These are phyloP conservation scores for Amblyjoppa proteus DNA, from an alignment of 2,888 invertebrate species.

Conservation along the genomic window DNA sequence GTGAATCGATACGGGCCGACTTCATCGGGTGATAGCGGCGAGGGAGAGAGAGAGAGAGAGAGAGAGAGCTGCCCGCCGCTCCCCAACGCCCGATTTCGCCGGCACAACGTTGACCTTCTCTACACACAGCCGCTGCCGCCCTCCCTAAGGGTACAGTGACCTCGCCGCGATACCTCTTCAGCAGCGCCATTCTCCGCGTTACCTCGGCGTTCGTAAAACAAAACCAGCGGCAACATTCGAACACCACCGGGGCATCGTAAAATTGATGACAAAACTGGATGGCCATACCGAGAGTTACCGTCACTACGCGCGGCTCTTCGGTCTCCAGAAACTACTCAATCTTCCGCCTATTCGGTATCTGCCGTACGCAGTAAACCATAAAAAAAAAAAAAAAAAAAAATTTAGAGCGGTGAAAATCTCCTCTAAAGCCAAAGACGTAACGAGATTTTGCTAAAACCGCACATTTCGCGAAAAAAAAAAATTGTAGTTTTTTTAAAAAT, in stretches of 20 bases:
- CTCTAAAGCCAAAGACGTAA: too few relatives aligned
- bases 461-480: too few relatives aligned
- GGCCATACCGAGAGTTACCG: not conserved
- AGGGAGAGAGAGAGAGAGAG: too few relatives aligned
- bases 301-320: not conserved
- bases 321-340: not conserved
- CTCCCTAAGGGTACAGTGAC: constrained; percentile 61
- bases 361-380: not conserved
- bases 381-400: not conserved
- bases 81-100: constrained; percentile 41
- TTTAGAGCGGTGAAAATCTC: too few relatives aligned
- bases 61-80: not conserved
- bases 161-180: constrained; percentile 28
- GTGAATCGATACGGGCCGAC: constrained; percentile 59
- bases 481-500: too few relatives aligned
- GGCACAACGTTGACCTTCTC: constrained; percentile 64
- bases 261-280: constrained; percentile 62
- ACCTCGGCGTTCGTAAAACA: constrained; percentile 10
- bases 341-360: not conserved
- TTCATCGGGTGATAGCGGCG: constrained; percentile 34
- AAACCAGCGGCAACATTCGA: constrained; percentile 7
- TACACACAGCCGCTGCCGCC: constrained; percentile 12
- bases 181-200: not conserved
- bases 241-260: constrained; percentile 51
- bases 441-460: too few relatives aligned